Conservation (phyloP, 2,113 vertebrate genomes). For the Rissa tridactyla region DNA sequence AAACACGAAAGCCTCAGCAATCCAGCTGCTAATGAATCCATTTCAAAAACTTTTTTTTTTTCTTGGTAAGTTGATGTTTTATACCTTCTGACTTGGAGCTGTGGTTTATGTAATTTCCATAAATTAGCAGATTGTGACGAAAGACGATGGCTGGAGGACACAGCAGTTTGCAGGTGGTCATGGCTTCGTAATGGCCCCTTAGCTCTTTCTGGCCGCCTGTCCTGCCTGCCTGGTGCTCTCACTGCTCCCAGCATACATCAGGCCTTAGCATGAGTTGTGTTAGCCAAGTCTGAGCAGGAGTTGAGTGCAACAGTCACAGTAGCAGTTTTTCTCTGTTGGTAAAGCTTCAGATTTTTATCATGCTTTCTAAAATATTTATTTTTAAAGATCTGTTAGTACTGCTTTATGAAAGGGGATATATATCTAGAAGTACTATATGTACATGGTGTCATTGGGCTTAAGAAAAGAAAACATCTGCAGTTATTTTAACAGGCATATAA, state of each 20-base stretch:
- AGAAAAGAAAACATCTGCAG: not conserved
- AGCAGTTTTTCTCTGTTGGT: not conserved
- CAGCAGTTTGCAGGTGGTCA: not conserved
- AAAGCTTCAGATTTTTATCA: not conserved
- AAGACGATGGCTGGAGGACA: not conserved
- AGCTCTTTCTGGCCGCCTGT: not conserved
- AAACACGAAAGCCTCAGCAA: not conserved
- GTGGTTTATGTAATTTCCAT: not conserved
- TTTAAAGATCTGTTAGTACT: not conserved
- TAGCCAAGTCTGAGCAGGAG: not conserved
- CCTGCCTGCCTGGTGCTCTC: not conserved
- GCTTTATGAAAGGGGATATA: not conserved
- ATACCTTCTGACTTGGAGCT: not conserved
- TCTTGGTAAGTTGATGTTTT: not conserved
- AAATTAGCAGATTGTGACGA: not conserved
- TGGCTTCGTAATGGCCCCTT: not conserved
- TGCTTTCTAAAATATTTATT: not conserved
- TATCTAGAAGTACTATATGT: not conserved
- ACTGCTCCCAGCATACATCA: not conserved
- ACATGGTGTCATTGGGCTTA: not conserved
- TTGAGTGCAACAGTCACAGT: not conserved
- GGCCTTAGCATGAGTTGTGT: not conserved
- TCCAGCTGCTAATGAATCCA: not conserved
- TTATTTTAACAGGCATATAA: not conserved
- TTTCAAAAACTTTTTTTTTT: not conserved